These are phyloP conservation scores for Tor tambroides DNA, from an alignment of 2,113 vertebrate species.

Conservation along the genomic window DNA sequence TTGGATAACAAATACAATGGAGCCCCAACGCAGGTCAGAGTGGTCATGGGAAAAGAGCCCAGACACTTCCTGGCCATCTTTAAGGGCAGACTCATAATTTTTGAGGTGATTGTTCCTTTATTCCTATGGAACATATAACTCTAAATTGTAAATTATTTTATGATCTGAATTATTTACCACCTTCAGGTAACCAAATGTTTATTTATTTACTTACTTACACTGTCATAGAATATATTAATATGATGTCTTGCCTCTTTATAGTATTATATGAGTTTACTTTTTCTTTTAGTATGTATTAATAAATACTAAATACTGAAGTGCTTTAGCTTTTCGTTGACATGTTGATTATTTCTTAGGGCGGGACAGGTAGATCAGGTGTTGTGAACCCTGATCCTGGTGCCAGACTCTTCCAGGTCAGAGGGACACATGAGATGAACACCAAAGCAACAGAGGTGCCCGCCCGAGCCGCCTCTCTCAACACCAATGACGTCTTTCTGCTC, in stretches of 20 bases:
- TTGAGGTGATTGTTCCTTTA: constrained; percentile 74
- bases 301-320: neutral
- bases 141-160: neutral
- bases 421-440: constrained; percentile 82
- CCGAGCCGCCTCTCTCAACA: constrained; percentile 84
- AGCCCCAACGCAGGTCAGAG: constrained; percentile 85
- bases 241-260: neutral
- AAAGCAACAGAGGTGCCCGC: constrained; percentile 84
- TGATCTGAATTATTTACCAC: neutral
- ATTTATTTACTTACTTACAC: neutral
- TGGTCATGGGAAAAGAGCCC: constrained; percentile 91
- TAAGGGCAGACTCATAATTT: constrained; percentile 86
- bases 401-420: constrained; percentile 88
- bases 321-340: neutral
- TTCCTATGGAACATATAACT: neutral
- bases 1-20: constrained; percentile 83
- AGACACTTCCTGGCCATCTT: constrained; percentile 90
- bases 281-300: neutral
- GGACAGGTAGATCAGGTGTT: constrained; percentile 76
- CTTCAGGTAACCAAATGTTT: neutral
- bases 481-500: constrained; percentile 86
- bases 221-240: neutral
- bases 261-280: neutral
- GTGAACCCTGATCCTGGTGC: constrained; percentile 54
- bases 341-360: constrained; percentile 71